phyloP scores from a whole-genome alignment of 1,140 invertebrate genomes.

The Pogonomyrmex californicus region DNA sequence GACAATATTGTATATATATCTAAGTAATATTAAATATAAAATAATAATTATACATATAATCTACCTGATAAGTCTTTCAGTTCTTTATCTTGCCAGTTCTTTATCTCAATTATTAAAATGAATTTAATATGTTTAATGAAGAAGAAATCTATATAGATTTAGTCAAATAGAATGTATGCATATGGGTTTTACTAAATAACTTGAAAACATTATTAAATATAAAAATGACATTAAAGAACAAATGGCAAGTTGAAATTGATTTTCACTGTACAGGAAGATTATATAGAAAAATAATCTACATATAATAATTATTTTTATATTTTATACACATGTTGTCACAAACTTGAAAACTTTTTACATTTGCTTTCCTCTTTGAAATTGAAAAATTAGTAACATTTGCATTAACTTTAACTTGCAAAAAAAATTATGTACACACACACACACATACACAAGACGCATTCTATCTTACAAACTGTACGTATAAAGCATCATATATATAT shows the following conservation, averaged over 20 bases:
- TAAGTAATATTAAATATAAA: constrained; percentile 44
- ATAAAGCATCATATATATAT: constrained; percentile 66
- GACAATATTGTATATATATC: constrained; percentile 40
- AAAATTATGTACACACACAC: constrained; percentile 59
- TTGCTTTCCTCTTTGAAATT: constrained; percentile 55
- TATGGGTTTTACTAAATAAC: constrained; percentile 20
- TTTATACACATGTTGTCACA: constrained; percentile 71
- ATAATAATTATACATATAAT: constrained; percentile 58
- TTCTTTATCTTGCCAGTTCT: constrained; percentile 70
- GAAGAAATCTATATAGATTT: constrained; percentile 27
- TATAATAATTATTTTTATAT: constrained; percentile 63
- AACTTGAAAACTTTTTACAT: constrained; percentile 65
- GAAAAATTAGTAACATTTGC: constrained; percentile 47
- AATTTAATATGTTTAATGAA: constrained; percentile 49
- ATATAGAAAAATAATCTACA: constrained; percentile 75
- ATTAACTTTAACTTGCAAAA: constrained; percentile 39
- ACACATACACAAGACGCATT: constrained; percentile 63
- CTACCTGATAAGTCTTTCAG: constrained; percentile 45
- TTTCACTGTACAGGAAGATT: constrained; percentile 56
- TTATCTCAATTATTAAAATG: constrained; percentile 38
- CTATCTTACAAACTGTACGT: constrained; percentile 69
- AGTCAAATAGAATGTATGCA: constrained; percentile 24
- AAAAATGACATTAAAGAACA: constrained; percentile 59
- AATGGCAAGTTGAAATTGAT: constrained; percentile 67
- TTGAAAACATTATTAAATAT: constrained; percentile 34